Evolutionary conservation across 2,113 vertebrate species (phyloP).

Genomic region (Choloepus hoffmanni): DNA sequence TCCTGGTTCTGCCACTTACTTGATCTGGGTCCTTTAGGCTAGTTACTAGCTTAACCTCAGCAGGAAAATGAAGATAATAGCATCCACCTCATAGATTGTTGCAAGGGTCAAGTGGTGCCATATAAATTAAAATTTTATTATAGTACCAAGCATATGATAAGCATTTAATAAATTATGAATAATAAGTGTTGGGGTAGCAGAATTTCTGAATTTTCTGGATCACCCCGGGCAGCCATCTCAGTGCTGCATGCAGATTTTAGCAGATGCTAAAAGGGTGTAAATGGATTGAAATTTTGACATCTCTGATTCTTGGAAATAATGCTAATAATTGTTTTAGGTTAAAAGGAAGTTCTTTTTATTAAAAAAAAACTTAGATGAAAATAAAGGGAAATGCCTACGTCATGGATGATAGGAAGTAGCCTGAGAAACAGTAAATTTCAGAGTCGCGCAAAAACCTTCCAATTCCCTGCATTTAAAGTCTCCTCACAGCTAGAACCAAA

Average conservation of each 20-base stretch:
- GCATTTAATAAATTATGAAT: not conserved
- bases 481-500: not conserved
- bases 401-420: not conserved
- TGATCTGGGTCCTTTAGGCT: not conserved
- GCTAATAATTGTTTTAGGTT: not conserved
- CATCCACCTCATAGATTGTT: not conserved
- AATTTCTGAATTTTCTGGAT: not conserved
- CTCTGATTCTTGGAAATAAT: not conserved
- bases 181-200: not conserved
- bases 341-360: not conserved
- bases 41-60: not conserved
- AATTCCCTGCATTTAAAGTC: not conserved
- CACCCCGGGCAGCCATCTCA: not conserved
- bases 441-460: not conserved
- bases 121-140: constrained; percentile 11
- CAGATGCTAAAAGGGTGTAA: not conserved
- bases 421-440: not conserved
- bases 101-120: not conserved
- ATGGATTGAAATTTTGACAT: not conserved
- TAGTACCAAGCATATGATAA: not conserved
- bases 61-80: not conserved
- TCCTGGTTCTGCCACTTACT: not conserved
- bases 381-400: not conserved
- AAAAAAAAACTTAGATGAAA: not conserved
- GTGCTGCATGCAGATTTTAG: not conserved